These are phyloP conservation scores for Watsonalla binaria DNA, from an alignment of 2,888 invertebrate species.

Conservation along the genomic window DNA sequence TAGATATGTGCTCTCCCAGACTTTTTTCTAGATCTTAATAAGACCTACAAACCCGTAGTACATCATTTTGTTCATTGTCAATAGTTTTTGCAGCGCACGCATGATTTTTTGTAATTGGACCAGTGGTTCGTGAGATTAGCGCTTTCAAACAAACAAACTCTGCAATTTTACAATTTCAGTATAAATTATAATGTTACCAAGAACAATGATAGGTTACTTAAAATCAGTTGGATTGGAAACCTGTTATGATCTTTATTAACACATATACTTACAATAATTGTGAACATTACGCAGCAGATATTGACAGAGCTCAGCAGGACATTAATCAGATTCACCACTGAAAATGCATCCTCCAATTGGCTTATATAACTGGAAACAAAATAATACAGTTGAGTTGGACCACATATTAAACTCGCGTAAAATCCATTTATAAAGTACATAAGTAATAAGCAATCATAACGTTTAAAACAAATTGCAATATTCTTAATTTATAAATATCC, in stretches of 20 bases:
- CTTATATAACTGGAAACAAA: constrained; percentile 46
- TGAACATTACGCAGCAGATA: constrained; percentile 60
- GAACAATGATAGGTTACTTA: too few species aligned
- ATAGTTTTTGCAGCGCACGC: too few species aligned
- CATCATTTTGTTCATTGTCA: too few species aligned
- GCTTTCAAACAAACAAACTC: background rate
- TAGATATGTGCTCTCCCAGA: too few species aligned
- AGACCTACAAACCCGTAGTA: too few species aligned
- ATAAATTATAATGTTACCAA: background rate
- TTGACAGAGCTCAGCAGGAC: constrained; percentile 58
- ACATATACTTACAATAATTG: constrained; percentile 47
- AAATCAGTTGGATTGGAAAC: too few species aligned
- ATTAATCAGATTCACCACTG: constrained; percentile 55
- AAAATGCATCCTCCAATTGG: constrained; percentile 55
- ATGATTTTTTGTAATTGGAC: too few species aligned
- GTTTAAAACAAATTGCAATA: too few species aligned
- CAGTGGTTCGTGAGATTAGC: too few species aligned
- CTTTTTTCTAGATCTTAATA: too few species aligned
- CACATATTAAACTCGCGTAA: background rate
- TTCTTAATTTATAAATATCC: background rate
- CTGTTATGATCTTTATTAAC: too few species aligned
- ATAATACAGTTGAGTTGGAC: background rate
- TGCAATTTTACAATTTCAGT: constrained; percentile 1
- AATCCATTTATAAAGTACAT: constrained; percentile 1
- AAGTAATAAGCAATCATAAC: too few species aligned